Base-by-base conservation (phyloP, 2,113 vertebrate genomes). In the Chaetodon trifascialis region DNA sequence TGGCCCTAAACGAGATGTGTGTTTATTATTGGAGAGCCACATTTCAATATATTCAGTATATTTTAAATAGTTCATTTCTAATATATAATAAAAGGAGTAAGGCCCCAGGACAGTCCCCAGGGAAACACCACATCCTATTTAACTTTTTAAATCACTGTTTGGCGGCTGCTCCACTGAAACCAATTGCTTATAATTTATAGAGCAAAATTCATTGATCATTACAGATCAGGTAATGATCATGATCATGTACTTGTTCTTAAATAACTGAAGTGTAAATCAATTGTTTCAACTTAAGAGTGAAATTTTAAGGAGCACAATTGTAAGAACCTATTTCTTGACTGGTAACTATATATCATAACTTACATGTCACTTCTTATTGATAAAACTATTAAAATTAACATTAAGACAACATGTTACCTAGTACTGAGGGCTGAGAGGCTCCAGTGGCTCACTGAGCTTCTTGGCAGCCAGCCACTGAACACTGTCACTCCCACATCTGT, bases 401-500 rank as follows among this genome's bases (percentile, higher is more conserved):
- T 56, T 40, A 42, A 54, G 38, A 47, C 38, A n/a, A 14, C 14
- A 3, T 12, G 54, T 73, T 46, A 65, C 30, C 72, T 34, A 52
- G 30, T 42, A 21, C 19, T 2, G 12, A 21, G 62, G 21, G 19
- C 51, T 69, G 21, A 58, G 51, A 64, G 65, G 65, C 49, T 51
- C 15, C 11, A 49, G 51, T 69, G 73, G 74, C 79, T 65, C 81
- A 23, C 71, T 4, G 59, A 21, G 64, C 49, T 52, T 36, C 4
- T 36, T 86, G 76, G 76, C 82, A 76, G 46, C 30, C 34, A 12
- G 16, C n/a, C 88, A 52, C 38, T 73, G 51, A 82, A 51, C 52
- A 36, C 44, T 76, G 69, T 78, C 69, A 56, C 60, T 83, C 52
- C 51, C 52, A 25, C 30, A 67, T 68, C 72, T 72, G 86, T 34